These are phyloP conservation scores for Drosophila watanabei DNA, from an alignment of 1,140 invertebrate species.

Conservation along the genomic window DNA sequence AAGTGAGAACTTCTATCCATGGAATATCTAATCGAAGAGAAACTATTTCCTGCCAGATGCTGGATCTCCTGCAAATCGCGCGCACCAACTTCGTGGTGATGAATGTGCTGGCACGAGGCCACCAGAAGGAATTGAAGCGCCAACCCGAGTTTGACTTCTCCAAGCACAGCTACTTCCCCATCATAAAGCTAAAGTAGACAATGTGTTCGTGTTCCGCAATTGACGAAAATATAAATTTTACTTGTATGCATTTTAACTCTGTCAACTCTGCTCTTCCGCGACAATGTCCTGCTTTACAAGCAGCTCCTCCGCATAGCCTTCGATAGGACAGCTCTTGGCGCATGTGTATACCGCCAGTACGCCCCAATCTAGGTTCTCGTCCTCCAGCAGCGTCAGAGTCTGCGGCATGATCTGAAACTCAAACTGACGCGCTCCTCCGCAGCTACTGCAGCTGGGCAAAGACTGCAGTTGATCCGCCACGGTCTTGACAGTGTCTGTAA, in stretches of 20 bases:
- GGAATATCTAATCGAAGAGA: neutral
- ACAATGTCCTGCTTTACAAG: constrained; percentile 95
- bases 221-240: constrained; percentile 65
- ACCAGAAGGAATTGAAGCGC: constrained; percentile 93
- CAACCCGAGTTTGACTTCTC: constrained; percentile 97
- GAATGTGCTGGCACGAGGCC: constrained; percentile 95
- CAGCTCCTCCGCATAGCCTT: constrained; percentile 91
- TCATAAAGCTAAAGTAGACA: constrained; percentile 90
- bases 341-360: constrained; percentile 95
- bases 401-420: constrained; percentile 99
- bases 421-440: constrained; percentile 92
- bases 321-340: constrained; percentile 89
- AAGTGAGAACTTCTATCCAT: constrained; percentile 40
- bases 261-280: constrained; percentile 35
- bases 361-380: constrained; percentile 96
- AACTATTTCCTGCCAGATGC: constrained; percentile 88
- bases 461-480: constrained; percentile 81
- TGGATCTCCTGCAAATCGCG: constrained; percentile 93
- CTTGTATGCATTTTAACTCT: constrained; percentile 44
- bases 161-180: constrained; percentile 94
- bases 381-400: constrained; percentile 91
- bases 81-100: constrained; percentile 98
- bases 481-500: constrained; percentile 87
- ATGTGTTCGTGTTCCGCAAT: constrained; percentile 46
- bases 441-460: constrained; percentile 92